Conservation (phyloP, 2,797 vertebrate genomes). For the Petrocephalus sullivani region DNA sequence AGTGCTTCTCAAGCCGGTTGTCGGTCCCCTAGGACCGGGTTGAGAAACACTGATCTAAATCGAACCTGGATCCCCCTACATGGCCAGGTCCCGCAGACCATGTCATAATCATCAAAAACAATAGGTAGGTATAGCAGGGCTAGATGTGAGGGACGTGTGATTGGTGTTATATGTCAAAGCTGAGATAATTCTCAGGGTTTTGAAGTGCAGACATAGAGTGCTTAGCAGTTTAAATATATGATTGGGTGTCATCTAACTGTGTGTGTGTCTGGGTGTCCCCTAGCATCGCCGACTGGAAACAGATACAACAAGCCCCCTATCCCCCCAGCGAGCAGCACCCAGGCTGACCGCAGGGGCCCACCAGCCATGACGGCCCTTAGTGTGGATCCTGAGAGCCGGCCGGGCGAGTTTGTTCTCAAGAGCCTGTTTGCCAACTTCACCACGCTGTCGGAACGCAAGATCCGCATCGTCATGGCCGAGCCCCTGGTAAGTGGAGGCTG, state of each 20-base stretch:
- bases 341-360: conserved; percentile 80
- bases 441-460: conserved; percentile 85
- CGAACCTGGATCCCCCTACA: not conserved
- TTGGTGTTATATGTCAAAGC: not conserved
- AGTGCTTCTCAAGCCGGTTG: too few relatives aligned
- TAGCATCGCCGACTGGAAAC: conserved; percentile 91
- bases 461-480: conserved; percentile 96
- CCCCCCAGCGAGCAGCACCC: conserved; percentile 73
- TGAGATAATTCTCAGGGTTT: not conserved
- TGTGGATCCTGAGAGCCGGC: conserved; percentile 92
- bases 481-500: conserved; percentile 76
- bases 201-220: not conserved
- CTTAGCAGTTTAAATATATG: not conserved
- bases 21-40: too few relatives aligned
- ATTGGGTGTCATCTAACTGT: conserved; percentile 9
- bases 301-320: conserved; percentile 88
- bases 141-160: not conserved
- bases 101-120: not conserved
- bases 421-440: conserved; percentile 95
- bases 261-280: conserved; percentile 30
- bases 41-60: not conserved
- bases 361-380: conserved; percentile 84
- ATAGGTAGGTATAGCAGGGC: not conserved
- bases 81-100: not conserved
- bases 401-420: conserved; percentile 93